A percentile compares a stretch with the other conserved stretches of the same genome.
phyloP scores from a whole-genome alignment of 2,888 invertebrate genomes.

The Byasa hedistus region DNA sequence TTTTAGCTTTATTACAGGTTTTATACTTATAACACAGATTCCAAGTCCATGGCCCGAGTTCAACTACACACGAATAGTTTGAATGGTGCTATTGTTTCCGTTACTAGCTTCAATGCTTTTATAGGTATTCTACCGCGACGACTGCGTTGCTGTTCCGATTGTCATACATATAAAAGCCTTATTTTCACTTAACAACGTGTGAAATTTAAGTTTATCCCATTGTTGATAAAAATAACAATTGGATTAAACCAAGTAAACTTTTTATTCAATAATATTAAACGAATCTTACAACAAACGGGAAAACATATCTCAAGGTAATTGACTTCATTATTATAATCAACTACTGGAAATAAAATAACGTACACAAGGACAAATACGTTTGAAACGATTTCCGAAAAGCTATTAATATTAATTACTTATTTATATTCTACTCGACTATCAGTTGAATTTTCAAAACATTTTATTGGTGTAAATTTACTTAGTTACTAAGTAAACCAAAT shows the following conservation, averaged over 20 bases:
- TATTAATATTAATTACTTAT: conserved; percentile 1
- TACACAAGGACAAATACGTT: background rate
- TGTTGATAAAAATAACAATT: too few relatives aligned
- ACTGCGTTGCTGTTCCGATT: too few relatives aligned
- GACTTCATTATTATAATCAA: conserved; percentile 18
- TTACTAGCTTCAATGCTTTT: too few relatives aligned
- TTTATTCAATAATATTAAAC: background rate
- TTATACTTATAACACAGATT: too few relatives aligned
- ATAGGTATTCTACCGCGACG: too few relatives aligned
- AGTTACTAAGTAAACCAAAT: background rate
- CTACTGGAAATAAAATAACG: background rate
- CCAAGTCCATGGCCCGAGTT: too few relatives aligned
- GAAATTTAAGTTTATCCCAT: too few relatives aligned
- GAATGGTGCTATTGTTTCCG: too few relatives aligned
- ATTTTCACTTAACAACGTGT: too few relatives aligned
- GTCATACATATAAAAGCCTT: too few relatives aligned
- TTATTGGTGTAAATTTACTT: background rate
- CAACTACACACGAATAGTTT: too few relatives aligned
- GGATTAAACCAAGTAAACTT: background rate
- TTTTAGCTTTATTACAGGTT: too few relatives aligned
- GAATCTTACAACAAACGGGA: background rate
- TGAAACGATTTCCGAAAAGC: background rate
- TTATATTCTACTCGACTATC: background rate
- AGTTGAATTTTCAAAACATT: background rate
- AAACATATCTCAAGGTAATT: conserved; percentile 15